These are phyloP conservation scores for Dermatemys mawii DNA, from an alignment of 2,113 vertebrate species.

Conservation along the genomic window DNA sequence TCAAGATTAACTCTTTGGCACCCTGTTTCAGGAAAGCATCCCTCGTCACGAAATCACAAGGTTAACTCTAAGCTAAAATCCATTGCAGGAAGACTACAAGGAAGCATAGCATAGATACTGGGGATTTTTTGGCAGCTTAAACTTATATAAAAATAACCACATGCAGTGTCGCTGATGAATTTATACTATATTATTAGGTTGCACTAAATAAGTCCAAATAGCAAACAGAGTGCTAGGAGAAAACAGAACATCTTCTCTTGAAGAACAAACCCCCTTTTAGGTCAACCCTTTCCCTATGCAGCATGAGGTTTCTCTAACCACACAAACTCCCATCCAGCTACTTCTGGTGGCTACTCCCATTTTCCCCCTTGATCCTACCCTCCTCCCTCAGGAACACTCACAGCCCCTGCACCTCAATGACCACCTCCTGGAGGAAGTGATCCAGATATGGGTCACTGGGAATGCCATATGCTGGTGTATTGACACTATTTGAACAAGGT, in stretches of 20 bases:
- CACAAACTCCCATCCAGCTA: slow-evolving; percentile 41
- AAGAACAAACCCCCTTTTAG: slow-evolving; percentile 22
- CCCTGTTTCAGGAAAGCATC: slow-evolving; percentile 47
- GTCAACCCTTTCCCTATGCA: not conserved
- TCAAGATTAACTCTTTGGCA: slow-evolving; percentile 59
- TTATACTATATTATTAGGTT: slow-evolving; percentile 28
- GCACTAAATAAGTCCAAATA: slow-evolving; percentile 25
- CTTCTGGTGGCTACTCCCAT: not conserved
- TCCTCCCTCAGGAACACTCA: not conserved
- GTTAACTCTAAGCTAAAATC: slow-evolving; percentile 49
- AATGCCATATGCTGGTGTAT: not conserved
- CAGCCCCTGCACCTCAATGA: not conserved
- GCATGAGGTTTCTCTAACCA: not conserved
- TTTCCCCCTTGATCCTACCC: not conserved
- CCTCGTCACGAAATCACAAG: slow-evolving; percentile 49
- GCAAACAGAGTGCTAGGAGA: slow-evolving; percentile 36
- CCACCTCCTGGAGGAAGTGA: not conserved
- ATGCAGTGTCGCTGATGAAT: not conserved
- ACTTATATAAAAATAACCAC: slow-evolving; percentile 33
- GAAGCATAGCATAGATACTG: not conserved
- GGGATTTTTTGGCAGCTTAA: not conserved
- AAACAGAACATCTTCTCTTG: slow-evolving; percentile 30
- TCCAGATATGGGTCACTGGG: not conserved
- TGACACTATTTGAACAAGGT: not conserved
- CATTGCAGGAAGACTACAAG: slow-evolving; percentile 67